A percentile compares a stretch with the other conserved stretches of the same genome.
phyloP scores from a whole-genome alignment of 2,888 invertebrate genomes.

The Drosophila multiciliata region DNA sequence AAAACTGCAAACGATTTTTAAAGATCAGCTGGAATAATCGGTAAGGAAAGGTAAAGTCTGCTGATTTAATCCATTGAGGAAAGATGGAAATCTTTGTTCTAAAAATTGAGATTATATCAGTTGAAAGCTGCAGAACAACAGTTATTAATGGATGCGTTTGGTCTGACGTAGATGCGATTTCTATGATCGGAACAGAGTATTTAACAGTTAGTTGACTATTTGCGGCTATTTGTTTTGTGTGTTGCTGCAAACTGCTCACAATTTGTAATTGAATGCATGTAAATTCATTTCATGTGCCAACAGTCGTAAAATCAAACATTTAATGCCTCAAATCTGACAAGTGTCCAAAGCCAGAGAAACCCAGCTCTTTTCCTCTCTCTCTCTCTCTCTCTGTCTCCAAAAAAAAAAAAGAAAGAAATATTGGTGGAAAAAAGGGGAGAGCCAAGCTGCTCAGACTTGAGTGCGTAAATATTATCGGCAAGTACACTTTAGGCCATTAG shows the following conservation, averaged over 20 bases:
- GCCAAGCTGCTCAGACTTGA: conserved; percentile 24
- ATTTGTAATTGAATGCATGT: conserved; percentile 81
- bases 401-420: neutral
- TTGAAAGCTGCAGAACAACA: neutral
- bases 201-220: neutral
- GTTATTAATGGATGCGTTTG: neutral
- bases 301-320: conserved; percentile 55
- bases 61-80: neutral
- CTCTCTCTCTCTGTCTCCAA: neutral
- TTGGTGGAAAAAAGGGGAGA: neutral
- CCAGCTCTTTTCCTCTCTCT: neutral
- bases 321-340: conserved; percentile 46
- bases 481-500: conserved; percentile 82
- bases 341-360: conserved; percentile 1
- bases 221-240: neutral
- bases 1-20: neutral
- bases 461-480: conserved; percentile 78
- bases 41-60: neutral
- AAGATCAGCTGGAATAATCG: neutral
- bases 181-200: neutral
- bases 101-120: too few species aligned
- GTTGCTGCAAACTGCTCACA: conserved; percentile 63
- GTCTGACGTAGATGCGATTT: neutral
- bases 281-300: conserved; percentile 75
- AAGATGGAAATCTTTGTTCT: neutral